These are phyloP conservation scores for Platyura marginata DNA, from an alignment of 1,140 invertebrate species.

Conservation along the genomic window DNA sequence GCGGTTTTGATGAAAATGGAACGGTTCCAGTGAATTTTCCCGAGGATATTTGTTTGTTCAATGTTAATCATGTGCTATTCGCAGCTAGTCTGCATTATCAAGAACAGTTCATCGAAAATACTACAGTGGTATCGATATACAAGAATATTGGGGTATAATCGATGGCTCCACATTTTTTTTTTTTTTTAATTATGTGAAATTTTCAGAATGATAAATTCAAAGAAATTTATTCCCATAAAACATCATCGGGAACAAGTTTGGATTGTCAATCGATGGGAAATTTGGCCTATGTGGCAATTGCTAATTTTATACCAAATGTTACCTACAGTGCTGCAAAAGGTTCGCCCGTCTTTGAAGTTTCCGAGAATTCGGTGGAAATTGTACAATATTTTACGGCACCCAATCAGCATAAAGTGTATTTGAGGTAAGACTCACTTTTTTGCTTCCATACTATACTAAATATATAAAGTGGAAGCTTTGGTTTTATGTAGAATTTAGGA, in stretches of 20 bases:
- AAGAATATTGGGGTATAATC: neutral
- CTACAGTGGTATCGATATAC: neutral
- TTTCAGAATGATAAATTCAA: neutral
- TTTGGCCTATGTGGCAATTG: neutral
- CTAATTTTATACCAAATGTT: neutral
- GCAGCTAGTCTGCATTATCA: neutral
- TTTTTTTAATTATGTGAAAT: neutral
- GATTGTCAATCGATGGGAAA: neutral
- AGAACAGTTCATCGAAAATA: neutral
- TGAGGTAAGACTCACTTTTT: too few relatives aligned
- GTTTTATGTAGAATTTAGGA: too few relatives aligned
- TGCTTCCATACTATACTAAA: too few relatives aligned
- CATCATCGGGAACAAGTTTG: neutral
- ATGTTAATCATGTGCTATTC: slow-evolving; percentile 6
- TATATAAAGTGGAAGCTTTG: too few relatives aligned
- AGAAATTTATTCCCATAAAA: slow-evolving; percentile 7
- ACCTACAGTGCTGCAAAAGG: neutral
- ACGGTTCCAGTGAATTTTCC: slow-evolving; percentile 20
- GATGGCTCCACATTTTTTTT: neutral
- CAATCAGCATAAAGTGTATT: neutral
- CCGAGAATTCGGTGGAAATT: neutral
- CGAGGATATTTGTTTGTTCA: slow-evolving; percentile 19
- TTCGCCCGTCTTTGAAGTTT: neutral
- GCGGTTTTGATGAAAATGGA: slow-evolving; percentile 13
- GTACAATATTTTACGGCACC: neutral